These are phyloP conservation scores for Pseudorhiza aurosa DNA, from an alignment of 30 jellyfish, hydroid and myxozoan genomes.

Conservation along the genomic window DNA sequence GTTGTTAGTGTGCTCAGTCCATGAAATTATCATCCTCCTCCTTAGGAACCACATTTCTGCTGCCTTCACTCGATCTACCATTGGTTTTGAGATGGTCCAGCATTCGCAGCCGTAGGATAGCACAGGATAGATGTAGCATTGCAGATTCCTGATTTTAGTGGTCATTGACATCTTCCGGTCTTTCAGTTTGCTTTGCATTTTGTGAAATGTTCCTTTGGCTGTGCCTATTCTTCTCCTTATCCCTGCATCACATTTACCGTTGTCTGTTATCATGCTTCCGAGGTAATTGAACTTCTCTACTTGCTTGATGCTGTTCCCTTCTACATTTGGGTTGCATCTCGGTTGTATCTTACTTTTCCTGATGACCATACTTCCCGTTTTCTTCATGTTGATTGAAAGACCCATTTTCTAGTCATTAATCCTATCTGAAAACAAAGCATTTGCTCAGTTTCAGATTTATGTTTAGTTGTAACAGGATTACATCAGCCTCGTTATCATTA, in stretches of 20 bases:
- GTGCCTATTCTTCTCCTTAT: neutral
- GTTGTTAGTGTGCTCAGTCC: neutral
- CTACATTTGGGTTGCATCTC: constrained; percentile 1
- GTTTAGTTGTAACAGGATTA: no score
- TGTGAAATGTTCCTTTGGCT: constrained; percentile 5
- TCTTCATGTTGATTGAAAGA: neutral
- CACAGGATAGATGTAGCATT: constrained; percentile 11
- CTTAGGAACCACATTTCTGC: constrained; percentile 12
- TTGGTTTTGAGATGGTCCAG: constrained; percentile 18
- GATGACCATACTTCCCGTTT: constrained; percentile 16
- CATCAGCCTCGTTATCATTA: no score
- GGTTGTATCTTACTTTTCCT: constrained; percentile 1
- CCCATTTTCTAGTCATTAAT: no score
- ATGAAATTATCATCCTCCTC: neutral
- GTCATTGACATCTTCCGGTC: constrained; percentile 11
- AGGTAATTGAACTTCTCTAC: constrained; percentile 6
- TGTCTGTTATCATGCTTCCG: neutral
- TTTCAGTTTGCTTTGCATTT: constrained; percentile 10
- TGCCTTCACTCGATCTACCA: constrained; percentile 15
- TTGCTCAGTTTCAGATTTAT: no score
- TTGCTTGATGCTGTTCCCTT: neutral
- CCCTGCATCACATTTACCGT: constrained; percentile 20
- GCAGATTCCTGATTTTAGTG: constrained; percentile 6
- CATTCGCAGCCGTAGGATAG: constrained; percentile 20
- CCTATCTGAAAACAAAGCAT: no score